These are phyloP conservation scores for Podarcis siculus DNA, from an alignment of 2,797 vertebrate genomes.

Conservation along the genomic window DNA sequence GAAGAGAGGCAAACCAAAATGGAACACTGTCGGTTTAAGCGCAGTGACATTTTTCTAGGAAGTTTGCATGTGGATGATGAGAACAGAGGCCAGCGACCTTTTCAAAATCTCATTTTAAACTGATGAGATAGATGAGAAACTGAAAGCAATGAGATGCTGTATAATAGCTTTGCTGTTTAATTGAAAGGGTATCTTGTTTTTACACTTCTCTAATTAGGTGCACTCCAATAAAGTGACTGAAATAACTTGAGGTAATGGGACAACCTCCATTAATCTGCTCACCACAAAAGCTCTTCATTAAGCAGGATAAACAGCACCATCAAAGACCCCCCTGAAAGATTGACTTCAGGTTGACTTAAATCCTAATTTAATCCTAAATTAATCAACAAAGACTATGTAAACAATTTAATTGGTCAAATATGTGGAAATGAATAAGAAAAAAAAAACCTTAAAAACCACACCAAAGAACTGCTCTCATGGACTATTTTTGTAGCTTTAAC, in stretches of 20 bases:
- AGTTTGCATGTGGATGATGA: not conserved
- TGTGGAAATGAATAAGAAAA: constrained; percentile 1
- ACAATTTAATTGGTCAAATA: constrained; percentile 4
- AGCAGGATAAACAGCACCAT: constrained; percentile 72
- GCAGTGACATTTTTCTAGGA: constrained; percentile 25
- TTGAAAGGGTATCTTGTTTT: constrained; percentile 66
- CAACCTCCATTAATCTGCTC: constrained; percentile 73
- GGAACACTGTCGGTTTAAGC: not conserved
- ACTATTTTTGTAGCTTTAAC: not conserved
- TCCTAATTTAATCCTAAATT: constrained; percentile 65
- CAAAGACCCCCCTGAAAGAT: constrained; percentile 57
- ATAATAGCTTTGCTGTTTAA: constrained; percentile 50
- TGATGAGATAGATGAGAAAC: constrained; percentile 46
- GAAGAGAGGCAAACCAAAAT: not conserved
- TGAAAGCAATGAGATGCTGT: constrained; percentile 37
- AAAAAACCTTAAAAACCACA: not conserved
- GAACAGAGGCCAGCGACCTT: constrained; percentile 1
- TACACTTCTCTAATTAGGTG: constrained; percentile 64
- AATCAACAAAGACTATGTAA: constrained; percentile 58
- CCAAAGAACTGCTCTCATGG: not conserved
- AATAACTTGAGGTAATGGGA: constrained; percentile 75
- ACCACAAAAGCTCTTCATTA: constrained; percentile 68
- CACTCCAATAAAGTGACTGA: constrained; percentile 54
- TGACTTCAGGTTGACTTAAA: constrained; percentile 58
- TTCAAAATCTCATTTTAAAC: constrained; percentile 23